A percentile compares a stretch with the other conserved stretches of the same genome.
Evolutionary conservation across 2,797 vertebrate genomes (phyloP).

Genomic region (Takifugu rubripes): DNA sequence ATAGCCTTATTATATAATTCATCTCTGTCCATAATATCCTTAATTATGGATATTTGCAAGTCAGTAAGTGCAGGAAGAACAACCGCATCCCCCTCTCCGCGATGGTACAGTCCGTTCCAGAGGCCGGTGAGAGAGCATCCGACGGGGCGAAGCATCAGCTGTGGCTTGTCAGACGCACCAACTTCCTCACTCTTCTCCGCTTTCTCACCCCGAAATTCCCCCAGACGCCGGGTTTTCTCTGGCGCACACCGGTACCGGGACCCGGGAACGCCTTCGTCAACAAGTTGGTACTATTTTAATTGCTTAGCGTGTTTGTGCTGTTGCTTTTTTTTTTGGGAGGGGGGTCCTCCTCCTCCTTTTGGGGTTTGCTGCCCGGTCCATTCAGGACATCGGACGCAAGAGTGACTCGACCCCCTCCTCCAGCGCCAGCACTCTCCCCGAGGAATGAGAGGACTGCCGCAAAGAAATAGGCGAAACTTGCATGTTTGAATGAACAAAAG

Average conservation of each 20-base stretch:
- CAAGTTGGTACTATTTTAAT: neutral
- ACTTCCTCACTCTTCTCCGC: conserved; percentile 34
- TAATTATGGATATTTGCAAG: neutral
- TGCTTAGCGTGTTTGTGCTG: neutral
- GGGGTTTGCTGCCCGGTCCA: conserved; percentile 28
- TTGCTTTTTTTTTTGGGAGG: neutral
- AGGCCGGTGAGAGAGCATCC: conserved; percentile 38
- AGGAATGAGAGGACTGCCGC: conserved; percentile 73
- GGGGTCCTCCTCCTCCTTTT: neutral
- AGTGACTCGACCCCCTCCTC: conserved; percentile 28
- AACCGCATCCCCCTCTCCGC: neutral
- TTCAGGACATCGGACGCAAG: conserved; percentile 19
- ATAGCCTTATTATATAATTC: neutral
- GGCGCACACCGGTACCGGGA: neutral
- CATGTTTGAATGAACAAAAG: conserved; percentile 69
- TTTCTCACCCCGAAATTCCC: conserved; percentile 18
- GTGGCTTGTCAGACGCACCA: conserved; percentile 46
- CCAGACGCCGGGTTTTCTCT: conserved; percentile 4
- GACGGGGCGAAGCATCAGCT: conserved; percentile 67
- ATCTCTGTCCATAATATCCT: neutral
- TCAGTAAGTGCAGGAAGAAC: neutral
- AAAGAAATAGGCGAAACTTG: conserved; percentile 54
- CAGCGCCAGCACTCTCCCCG: conserved; percentile 20
- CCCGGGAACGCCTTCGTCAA: neutral
- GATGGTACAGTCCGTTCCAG: conserved; percentile 67